phyloP scores from a whole-genome alignment of 2,888 invertebrate genomes.

The Gryllus longicercus region DNA sequence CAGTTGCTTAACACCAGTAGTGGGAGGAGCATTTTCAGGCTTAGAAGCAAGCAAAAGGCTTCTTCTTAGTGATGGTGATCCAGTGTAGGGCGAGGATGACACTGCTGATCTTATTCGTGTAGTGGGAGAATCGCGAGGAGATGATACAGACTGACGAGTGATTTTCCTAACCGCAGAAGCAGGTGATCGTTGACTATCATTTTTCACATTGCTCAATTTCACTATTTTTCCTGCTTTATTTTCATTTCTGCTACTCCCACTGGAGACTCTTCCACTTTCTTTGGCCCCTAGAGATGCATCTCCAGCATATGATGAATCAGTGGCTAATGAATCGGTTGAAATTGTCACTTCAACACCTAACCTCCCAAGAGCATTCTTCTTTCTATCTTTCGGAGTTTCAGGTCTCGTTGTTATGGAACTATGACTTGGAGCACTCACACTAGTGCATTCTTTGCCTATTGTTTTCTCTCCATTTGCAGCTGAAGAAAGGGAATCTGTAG shows the following conservation, averaged over 20 bases:
- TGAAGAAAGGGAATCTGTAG: slow-evolving; percentile 45
- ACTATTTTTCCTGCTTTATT: slow-evolving; percentile 22
- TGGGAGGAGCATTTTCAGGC: slow-evolving; percentile 23
- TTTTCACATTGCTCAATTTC: slow-evolving; percentile 21
- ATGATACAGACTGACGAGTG: slow-evolving; percentile 33
- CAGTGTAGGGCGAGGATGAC: slow-evolving; percentile 43
- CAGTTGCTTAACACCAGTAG: background rate
- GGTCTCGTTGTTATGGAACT: slow-evolving; percentile 28
- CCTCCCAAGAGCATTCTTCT: slow-evolving; percentile 27
- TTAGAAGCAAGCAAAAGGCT: slow-evolving; percentile 45
- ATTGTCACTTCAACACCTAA: slow-evolving; percentile 44
- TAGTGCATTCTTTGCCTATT: background rate
- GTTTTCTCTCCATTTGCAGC: slow-evolving; percentile 24
- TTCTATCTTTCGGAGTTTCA: slow-evolving; percentile 30
- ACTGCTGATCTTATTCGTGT: slow-evolving; percentile 37
- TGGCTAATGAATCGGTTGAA: slow-evolving; percentile 48
- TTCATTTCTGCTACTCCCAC: slow-evolving; percentile 19
- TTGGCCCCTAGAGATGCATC: slow-evolving; percentile 26
- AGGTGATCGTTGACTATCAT: slow-evolving; percentile 24
- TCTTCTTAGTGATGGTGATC: slow-evolving; percentile 51
- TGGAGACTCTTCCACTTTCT: background rate
- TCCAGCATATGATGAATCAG: slow-evolving; percentile 39
- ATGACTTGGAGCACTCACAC: slow-evolving; percentile 29
- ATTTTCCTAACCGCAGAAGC: slow-evolving; percentile 20
- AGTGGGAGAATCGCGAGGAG: slow-evolving; percentile 42